phyloP scores from a whole-genome alignment of 1,140 invertebrate species.

The Cheumatopsyche charites region DNA sequence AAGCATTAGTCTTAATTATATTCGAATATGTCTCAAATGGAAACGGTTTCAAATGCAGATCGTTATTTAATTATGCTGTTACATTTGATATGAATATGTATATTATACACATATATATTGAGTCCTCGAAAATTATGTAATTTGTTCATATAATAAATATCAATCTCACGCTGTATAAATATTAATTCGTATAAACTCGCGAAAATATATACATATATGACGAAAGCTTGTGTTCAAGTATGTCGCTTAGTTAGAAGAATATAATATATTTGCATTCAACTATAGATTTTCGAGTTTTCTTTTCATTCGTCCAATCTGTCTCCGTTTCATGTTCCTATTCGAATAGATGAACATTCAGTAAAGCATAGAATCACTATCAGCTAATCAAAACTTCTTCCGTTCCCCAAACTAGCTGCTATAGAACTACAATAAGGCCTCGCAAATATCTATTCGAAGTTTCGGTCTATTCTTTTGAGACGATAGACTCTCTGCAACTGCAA shows the following conservation, averaged over 20 bases:
- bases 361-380: constrained; percentile 19
- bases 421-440: constrained; percentile 34
- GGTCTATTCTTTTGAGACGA: constrained; percentile 16
- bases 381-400: constrained; percentile 37
- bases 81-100: too few relatives aligned
- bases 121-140: too few relatives aligned
- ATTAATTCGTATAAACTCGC: too few relatives aligned
- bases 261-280: too few relatives aligned
- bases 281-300: constrained; percentile 11
- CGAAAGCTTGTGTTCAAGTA: too few relatives aligned
- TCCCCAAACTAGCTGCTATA: background rate
- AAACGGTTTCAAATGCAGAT: background rate
- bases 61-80: background rate
- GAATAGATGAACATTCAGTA: background rate
- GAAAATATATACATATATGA: too few relatives aligned
- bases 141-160: too few relatives aligned
- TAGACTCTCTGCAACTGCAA: background rate
- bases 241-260: too few relatives aligned
- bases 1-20: constrained; percentile 24
- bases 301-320: constrained; percentile 37
- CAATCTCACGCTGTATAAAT: too few relatives aligned
- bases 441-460: constrained; percentile 25
- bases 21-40: constrained; percentile 8
- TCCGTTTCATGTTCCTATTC: constrained; percentile 25
- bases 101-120: too few relatives aligned